Base-by-base conservation (phyloP, 2,888 invertebrate genomes). In the Hydrotaea cyrtoneurina region DNA sequence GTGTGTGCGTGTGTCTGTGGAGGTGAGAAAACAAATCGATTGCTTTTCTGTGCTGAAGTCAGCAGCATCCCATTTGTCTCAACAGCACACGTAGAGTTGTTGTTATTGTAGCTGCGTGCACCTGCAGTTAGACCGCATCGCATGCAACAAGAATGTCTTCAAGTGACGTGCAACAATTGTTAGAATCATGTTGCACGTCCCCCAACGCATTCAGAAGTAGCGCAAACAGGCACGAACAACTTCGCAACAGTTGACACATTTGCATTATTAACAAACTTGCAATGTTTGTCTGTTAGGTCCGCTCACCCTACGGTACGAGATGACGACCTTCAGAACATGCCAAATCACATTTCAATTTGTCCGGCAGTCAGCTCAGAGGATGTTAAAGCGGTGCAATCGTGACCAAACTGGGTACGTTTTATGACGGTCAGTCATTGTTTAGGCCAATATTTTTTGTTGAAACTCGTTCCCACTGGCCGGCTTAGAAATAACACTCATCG, bases 161-260 rank as follows among this genome's bases (percentile, higher is more conserved):
- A 86, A 79, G 59, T 78, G 80, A 78, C 80, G 78, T 74, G 74
- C 66, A 82, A 82, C 80, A 86, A 82, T 80, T 83, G 80, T 78
- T 78, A 69, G 31, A 69, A 75, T 80, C 80, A 83, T 85, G 79
- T 77, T 78, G 69, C 53, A 2, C 31, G 31, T 31, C 59, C 74
- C 69, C 36, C 53, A 79, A 73, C 75, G 73, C 82, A 79, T 78
- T 74, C 53, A 17, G 43, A 78, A 80, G 80, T 75, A 64, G 71
- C 26, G 31, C 39, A 59, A 53, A 78, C 53, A 75, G 15, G 11
- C 19, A 55, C 10, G 10, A 55, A 1, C n/a, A 21, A 23, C 55
- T 55, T 19, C 11, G 13, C 31, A 59, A 21, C 55, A 57, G 31
- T 50, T 46, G 43, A 46, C 11, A 72, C 17, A n/a, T 50, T 64